phyloP scores from a whole-genome alignment of 2,113 vertebrate genomes.

The Neodontobutis hainanensis region DNA sequence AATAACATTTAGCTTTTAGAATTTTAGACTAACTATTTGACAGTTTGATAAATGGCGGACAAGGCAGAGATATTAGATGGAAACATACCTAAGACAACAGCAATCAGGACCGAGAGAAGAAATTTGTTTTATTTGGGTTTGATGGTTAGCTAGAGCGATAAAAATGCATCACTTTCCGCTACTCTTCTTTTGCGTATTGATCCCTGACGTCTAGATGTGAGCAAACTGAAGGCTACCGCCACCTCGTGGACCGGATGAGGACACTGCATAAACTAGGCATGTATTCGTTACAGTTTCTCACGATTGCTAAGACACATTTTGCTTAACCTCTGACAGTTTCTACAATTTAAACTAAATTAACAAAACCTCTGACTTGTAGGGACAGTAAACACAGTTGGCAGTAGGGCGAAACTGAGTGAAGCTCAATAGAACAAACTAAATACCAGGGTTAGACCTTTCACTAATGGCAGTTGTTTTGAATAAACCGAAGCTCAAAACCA shows the following conservation, averaged over 20 bases:
- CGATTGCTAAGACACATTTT: too few species aligned
- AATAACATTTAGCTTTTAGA: constrained; percentile 1
- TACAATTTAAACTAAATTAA: too few species aligned
- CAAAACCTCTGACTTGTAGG: too few species aligned
- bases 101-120: not conserved
- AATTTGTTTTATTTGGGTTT: constrained; percentile 7
- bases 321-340: too few species aligned
- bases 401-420: too few species aligned
- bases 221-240: not conserved
- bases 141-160: not conserved
- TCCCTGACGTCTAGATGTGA: not conserved
- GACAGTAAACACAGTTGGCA: too few species aligned
- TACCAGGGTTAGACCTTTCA: too few species aligned
- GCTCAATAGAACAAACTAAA: too few species aligned
- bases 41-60: not conserved
- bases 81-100: constrained; percentile 40
- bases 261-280: too few species aligned
- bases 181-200: constrained; percentile 5
- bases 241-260: constrained; percentile 22
- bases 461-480: too few species aligned
- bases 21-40: constrained; percentile 13
- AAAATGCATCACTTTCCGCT: not conserved
- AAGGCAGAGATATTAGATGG: not conserved
- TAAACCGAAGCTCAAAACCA: too few species aligned
- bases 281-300: too few species aligned